Evolutionary conservation across 35 echinoderm and acorn worm genomes (phyloP), one percentile per base, ranked within the genome.

Genomic region (Amphiura filiformis): DNA sequence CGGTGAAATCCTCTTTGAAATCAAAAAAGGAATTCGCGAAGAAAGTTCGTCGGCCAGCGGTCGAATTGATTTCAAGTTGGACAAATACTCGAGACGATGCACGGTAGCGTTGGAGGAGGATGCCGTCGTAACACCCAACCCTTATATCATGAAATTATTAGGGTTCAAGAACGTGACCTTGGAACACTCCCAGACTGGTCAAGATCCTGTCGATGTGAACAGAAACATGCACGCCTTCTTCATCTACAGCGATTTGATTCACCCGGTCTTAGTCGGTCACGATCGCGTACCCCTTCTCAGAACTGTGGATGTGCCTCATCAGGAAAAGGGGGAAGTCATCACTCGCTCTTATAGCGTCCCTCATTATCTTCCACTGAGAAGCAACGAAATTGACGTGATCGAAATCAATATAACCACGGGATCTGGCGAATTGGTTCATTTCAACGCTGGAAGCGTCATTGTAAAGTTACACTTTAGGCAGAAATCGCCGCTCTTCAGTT

Each of bases 321-420:
- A 78, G 28, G 75, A 84, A 0, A 30, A 32, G 14, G 89, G 82
- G 0, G 35, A 79, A 57, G 49, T 64, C 35, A 52, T 91, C 0
- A 78, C 89, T 0, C 38, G 37, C 33, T 23, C 0, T 15, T 91
- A 86, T 39, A 76, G 86, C 36, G 26, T 5, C 32, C 89, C 77
- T 0, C 91, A 88, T 37, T 93, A 93, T 41, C 31, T 78, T 1
- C 91, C 79, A 1, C 17, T 93, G 1, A 37, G 65, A 56, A 36
- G 76, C 22, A 93, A 93, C 34, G 35, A 82, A 1, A 52, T 93
- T 26, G 80, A 88, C 23, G 77, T 31, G 32, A 88, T 93, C 0
- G 79, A 84, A 65, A 83, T 93, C 32, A 78, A 93, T 93, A 88
- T 93, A 93, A 93, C 47, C 41, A 80, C 84, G 20, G 65, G 28